phyloP scores from a whole-genome alignment of 2,113 vertebrate genomes.

The Larimichthys polyactis region DNA sequence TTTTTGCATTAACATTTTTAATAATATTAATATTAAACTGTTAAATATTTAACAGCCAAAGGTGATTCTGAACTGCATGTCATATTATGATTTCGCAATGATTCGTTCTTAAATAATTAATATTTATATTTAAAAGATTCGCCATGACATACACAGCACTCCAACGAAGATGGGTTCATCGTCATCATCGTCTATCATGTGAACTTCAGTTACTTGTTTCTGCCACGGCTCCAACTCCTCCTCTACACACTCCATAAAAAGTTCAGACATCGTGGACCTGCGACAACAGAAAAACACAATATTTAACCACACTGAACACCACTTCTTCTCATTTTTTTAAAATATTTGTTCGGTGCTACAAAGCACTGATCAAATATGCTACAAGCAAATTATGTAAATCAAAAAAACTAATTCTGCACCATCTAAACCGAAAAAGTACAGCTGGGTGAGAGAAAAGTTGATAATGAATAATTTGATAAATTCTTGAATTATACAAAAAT shows the following conservation, averaged over 20 bases:
- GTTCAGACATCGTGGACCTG: conserved; percentile 92
- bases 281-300: conserved; percentile 16
- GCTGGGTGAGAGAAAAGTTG: no score
- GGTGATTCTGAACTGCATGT: not conserved
- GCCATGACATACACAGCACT: conserved; percentile 89
- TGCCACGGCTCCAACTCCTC: conserved; percentile 99
- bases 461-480: no score
- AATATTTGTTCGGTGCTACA: not conserved
- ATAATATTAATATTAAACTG: not conserved
- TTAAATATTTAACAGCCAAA: not conserved
- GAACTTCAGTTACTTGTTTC: conserved; percentile 89
- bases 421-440: no score
- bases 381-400: not conserved
- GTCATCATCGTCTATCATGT: conserved; percentile 88
- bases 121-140: conserved; percentile 4
- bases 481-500: no score
- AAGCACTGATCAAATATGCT: not conserved
- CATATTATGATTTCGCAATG: not conserved
- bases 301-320: not conserved
- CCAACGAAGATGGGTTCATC: conserved; percentile 97
- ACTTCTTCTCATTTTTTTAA: not conserved
- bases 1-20: no score
- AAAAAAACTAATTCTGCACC: no score
- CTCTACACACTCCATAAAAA: conserved; percentile 99
- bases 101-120: not conserved